Base-by-base conservation (phyloP, 2,113 vertebrate genomes). In the Octodon degus region DNA sequence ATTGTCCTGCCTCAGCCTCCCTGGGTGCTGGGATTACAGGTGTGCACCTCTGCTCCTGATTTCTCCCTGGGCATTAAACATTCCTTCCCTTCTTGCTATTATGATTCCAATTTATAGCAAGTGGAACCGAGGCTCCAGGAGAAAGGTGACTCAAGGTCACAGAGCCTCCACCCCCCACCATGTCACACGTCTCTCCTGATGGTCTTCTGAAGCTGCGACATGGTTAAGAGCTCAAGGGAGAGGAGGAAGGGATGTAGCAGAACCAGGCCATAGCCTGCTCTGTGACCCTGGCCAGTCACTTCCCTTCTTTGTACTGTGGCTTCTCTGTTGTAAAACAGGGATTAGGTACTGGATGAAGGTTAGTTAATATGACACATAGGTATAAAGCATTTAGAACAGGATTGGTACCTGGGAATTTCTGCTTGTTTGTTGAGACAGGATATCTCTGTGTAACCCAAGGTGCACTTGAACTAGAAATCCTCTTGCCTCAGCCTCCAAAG, bases 251-350 rank as follows among this genome's bases (percentile, higher is more conserved):
- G 34, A 53, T 17, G 34, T 5, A 0, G 77, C 17, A 17, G 19
- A 34, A 47, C 30, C 40, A 10, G 60, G 34, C 37, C 27, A 10
- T 20, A n/a, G 20, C 12, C n/a, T 55, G 74, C 79, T 84, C 72
- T 89, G 89, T 86, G 93, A 43, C 80, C 30, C 40, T 94, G 22
- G 50, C 43, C n/a, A 68, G 68, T 65, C 68, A 76, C 82, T 65
- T 6, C n/a, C 82, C 60, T 17, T 90, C n/a, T 86, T 92, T 94
- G 55, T 62, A 53, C 55, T 65, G 89, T 14, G 67, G n/a, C 60
- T 72, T 88, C 55, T 77, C 11, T 7, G 43, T 70, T 72, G 76
- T 53, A 37, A 68, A 83, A 65, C n/a, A 60, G 55, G 14, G 24
- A 34, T 32, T 19, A 17, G 16, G 62, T 43, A 7, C 13, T 81